Evolutionary conservation across 2,888 invertebrate species (phyloP), one percentile per base, ranked within the genome.

Genomic region (Pollenia griseotomentosa): DNA sequence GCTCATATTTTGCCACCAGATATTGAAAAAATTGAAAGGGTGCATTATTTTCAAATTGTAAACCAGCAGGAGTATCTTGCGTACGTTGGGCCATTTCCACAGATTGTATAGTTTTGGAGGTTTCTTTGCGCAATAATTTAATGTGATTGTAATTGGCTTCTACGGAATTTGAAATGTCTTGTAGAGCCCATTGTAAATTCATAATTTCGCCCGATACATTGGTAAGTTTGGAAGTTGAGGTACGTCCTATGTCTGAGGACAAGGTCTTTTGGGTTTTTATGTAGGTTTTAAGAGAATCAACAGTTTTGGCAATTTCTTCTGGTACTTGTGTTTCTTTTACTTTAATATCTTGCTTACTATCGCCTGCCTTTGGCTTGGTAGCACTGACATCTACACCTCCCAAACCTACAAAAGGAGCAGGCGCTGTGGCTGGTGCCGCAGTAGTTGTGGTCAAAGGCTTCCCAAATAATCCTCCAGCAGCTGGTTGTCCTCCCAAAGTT

Each of bases 191-290:
- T 70, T 92, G 91, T 1, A 93, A 86, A 40, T 90, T 91, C 61
- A 90, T 84, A 11, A 93, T 93, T 88, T 93, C 93, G 55, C 91
- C 90, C 10, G 91, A 90, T 0, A 93, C 93, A 86, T 91, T 93
- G 12, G 91, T 91, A 2, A 93, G 87, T 85, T 93, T 94, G 14
- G 93, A 91, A 0, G 92, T 94, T 0, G 95, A 95, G 0, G 95
- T 95, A 78, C 97, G 94, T 90, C 97, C 96, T 65, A 98, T 96
- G 90, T 97, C 97, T 0, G 97, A 97, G 86, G 97, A 96, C 51
- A 96, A 94, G 0, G 95, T 94, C 93, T 98, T 98, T 92, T 98
- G 97, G 83, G 96, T 96, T 94, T 98, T 98, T 0, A 98, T 96
- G 92, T 97, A 96, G 82, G 95, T 95, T 94, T 97, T 97, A 91